Percentiles rank a stretch among this genome's conserved stretches.
Conservation (phyloP, 2,797 vertebrate genomes). For the Sardinella longiceps region DNA sequence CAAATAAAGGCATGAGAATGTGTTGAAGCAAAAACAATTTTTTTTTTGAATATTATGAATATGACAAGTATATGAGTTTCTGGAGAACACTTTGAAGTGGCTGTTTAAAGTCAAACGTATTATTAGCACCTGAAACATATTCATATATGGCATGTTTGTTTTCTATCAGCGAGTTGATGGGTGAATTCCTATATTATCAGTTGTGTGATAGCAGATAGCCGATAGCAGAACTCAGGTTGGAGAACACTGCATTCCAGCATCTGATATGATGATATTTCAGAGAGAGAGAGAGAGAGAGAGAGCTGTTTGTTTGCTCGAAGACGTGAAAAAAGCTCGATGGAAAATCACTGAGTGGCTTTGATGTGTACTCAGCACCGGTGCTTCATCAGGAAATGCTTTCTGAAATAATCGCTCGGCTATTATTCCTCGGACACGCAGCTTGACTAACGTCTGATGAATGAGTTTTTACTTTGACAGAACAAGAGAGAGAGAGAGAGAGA, state of each 20-base stretch:
- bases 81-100: no score
- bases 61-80: no score
- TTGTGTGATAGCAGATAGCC: not conserved
- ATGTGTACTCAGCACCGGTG: not conserved
- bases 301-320: not conserved
- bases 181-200: not conserved
- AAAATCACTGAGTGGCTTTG: conserved; percentile 10
- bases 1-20: no score
- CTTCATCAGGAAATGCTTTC: conserved; percentile 15
- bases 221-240: not conserved
- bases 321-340: conserved; percentile 1
- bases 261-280: not conserved
- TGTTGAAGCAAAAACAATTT: no score
- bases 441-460: not conserved
- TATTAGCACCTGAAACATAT: no score
- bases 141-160: no score
- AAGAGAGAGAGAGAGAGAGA: conserved; percentile 1
- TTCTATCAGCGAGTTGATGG: not conserved
- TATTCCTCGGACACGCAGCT: not conserved
- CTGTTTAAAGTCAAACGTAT: no score
- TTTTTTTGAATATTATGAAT: no score
- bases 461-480: not conserved
- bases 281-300: no score
- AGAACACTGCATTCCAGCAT: not conserved
- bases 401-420: conserved; percentile 1